phyloP scores from a whole-genome alignment of 2,113 vertebrate species.

The Anguilla rostrata region DNA sequence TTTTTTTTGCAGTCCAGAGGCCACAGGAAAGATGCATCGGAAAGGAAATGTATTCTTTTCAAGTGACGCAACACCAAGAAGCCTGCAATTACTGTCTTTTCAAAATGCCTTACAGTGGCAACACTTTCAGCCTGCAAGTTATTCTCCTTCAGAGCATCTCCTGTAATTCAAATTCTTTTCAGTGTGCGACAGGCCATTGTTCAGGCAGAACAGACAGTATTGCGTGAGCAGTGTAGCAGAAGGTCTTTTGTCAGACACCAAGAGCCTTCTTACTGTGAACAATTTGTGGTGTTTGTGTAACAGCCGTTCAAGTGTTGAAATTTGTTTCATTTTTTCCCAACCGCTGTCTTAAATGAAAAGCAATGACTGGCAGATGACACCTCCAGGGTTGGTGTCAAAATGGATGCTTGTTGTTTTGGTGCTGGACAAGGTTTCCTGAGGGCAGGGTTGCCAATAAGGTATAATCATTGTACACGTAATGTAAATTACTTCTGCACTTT shows the following conservation, averaged over 20 bases:
- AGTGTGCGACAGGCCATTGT: background rate
- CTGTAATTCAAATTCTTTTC: background rate
- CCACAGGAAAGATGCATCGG: background rate
- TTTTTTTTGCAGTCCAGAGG: too few species aligned
- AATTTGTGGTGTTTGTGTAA: background rate
- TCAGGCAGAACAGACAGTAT: background rate
- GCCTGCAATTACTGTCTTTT: conserved; percentile 38
- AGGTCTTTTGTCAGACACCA: background rate
- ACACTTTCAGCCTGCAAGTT: background rate
- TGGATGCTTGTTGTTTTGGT: too few species aligned
- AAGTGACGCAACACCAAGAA: background rate
- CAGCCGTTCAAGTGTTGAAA: background rate
- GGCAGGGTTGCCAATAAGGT: too few species aligned
- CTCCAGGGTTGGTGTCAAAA: too few species aligned
- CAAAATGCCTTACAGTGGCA: conserved; percentile 14
- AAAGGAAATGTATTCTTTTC: background rate
- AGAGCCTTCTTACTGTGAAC: background rate
- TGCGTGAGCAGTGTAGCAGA: background rate
- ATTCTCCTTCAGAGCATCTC: background rate
- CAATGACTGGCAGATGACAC: background rate
- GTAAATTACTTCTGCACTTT: too few species aligned
- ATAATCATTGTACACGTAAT: too few species aligned
- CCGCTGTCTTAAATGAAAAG: conserved; percentile 49
- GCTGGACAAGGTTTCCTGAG: too few species aligned
- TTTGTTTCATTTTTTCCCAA: background rate